These are phyloP conservation scores for Delphinapterus leucas DNA, from an alignment of 2,113 vertebrate species.

Conservation along the genomic window DNA sequence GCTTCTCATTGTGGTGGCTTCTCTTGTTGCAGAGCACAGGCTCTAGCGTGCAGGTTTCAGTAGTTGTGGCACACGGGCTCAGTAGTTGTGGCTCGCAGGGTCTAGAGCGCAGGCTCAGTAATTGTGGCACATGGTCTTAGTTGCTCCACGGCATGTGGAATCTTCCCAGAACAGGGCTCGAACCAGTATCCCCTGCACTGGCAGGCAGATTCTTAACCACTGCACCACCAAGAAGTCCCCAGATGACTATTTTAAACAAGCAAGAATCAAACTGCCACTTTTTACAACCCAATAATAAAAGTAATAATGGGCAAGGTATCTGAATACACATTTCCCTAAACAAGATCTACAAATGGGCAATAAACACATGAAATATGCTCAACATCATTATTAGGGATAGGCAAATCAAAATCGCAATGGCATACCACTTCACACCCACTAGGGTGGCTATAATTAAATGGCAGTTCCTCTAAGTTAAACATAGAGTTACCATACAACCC, in stretches of 20 bases:
- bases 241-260: not conserved
- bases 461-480: not conserved
- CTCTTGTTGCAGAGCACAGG: no score
- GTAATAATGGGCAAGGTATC: not conserved
- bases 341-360: not conserved
- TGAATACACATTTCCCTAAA: conserved; percentile 12
- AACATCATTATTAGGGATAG: not conserved
- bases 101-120: no score
- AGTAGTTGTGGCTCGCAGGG: no score
- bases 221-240: no score
- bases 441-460: not conserved
- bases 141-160: no score
- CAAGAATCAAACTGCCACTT: not conserved
- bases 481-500: not conserved
- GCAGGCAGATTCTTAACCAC: no score
- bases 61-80: no score
- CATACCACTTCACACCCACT: not conserved
- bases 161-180: no score
- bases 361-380: not conserved
- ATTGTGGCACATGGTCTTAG: no score
- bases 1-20: no score
- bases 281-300: conserved; percentile 10
- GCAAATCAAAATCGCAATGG: not conserved
- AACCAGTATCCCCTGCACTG: no score
- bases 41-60: no score